phyloP scores from a whole-genome alignment of 2,113 vertebrate species.

The Pholis gunnellus region DNA sequence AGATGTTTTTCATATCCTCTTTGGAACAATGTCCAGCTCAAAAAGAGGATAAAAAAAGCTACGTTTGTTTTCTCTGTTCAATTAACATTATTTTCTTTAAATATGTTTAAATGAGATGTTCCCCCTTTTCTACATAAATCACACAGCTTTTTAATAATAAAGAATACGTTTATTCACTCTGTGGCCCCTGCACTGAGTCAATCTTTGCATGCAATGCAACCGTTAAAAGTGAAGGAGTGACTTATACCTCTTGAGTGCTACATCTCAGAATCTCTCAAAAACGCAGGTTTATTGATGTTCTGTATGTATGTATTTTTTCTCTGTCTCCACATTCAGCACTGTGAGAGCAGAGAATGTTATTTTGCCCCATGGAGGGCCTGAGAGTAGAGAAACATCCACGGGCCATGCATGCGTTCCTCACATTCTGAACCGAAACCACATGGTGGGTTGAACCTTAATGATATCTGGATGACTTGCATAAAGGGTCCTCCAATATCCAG shows the following conservation, averaged over 20 bases:
- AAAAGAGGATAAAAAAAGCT: conserved; percentile 21
- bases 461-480: conserved; percentile 79
- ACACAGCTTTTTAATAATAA: conserved; percentile 1
- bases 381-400: conserved; percentile 60
- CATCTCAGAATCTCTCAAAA: conserved; percentile 27
- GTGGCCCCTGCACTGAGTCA: background rate
- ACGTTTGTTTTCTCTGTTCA: background rate
- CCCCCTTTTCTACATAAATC: background rate
- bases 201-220: background rate
- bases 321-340: conserved; percentile 42
- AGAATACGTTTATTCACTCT: background rate
- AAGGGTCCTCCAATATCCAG: conserved; percentile 67
- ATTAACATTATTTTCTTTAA: conserved; percentile 5
- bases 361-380: conserved; percentile 55
- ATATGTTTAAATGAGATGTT: background rate
- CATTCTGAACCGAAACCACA: conserved; percentile 76
- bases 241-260: background rate
- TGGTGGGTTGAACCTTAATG: conserved; percentile 72
- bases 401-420: conserved; percentile 65
- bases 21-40: conserved; percentile 53
- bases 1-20: conserved; percentile 53
- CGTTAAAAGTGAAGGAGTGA: background rate
- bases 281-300: conserved; percentile 41
- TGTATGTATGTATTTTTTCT: conserved; percentile 35
- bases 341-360: conserved; percentile 57